Base-by-base conservation (phyloP, 2,113 vertebrate genomes). In the Myotis davidii region DNA sequence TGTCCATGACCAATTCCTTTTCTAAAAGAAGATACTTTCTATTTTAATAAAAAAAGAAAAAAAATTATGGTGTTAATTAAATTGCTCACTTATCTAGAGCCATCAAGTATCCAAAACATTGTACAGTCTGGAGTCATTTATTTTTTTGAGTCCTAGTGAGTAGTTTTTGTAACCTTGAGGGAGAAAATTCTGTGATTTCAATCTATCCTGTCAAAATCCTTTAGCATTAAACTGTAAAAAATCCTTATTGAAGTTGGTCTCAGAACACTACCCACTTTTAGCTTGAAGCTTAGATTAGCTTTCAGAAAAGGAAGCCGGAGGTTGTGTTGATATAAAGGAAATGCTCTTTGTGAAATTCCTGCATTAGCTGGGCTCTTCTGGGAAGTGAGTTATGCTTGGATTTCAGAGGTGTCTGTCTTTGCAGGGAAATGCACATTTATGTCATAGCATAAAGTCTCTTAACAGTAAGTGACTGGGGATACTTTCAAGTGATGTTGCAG, bases 221-320 rank as follows among this genome's bases (percentile, higher is more conserved):
- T 97, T 92, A 94, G 34, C 54, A 48, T 93, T 96, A 96, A 96
- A 74, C 76, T 34, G 27, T 90, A 91, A 97, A 97, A 96, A 11
- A 97, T 82, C 77, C 78, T 82, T 97, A 97, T 93, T 97, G 92
- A 96, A 97, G 73, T 96, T 77, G 94, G 52, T 84, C 79, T 79
- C 92, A 25, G 21, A 96, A 84, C 96, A 85, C 92, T 98, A 96
- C 67, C 84, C 52, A 93, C 96, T 98, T 98, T 97, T 91, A 96
- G 54, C n/a, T 97, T 50, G 45, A 79, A 96, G 85, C 83, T 72
- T 94, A 59, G 25, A 96, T 73, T 83, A 74, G 86, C 90, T 91
- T 79, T 97, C 79, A 95, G 77, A 92, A 97, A 97, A 91, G 93
- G 83, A 95, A 97, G 67, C 96, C 61, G 18, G 83, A 96, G 85